phyloP scores from a whole-genome alignment of 1,140 invertebrate genomes.

The Chironomus striatipennis region DNA sequence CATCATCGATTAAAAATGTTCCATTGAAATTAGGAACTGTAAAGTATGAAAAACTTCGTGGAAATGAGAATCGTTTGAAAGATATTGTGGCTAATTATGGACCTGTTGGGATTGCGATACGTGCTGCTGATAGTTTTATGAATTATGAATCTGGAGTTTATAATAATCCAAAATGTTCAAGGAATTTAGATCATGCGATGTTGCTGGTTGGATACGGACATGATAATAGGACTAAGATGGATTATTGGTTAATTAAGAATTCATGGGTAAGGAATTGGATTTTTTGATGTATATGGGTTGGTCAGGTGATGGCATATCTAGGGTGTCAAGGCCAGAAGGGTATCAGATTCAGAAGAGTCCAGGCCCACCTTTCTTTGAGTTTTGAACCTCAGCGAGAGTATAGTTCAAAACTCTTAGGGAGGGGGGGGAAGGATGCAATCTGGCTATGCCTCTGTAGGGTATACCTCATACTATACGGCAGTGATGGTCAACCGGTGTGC shows the following conservation, averaged over 20 bases:
- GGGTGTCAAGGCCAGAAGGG: too few relatives aligned
- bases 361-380: too few relatives aligned
- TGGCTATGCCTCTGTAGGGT: too few relatives aligned
- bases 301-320: too few relatives aligned
- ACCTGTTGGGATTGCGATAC: constrained; percentile 44
- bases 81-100: constrained; percentile 11
- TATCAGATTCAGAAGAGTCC: too few relatives aligned
- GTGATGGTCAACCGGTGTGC: too few relatives aligned
- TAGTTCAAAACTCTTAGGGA: too few relatives aligned
- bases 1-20: neutral
- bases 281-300: too few relatives aligned
- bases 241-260: constrained; percentile 30
- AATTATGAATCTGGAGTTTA: neutral
- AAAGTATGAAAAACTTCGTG: constrained; percentile 61
- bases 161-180: neutral
- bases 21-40: constrained; percentile 49
- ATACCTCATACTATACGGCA: too few relatives aligned
- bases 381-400: too few relatives aligned
- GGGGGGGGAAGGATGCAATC: too few relatives aligned
- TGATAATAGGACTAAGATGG: constrained; percentile 9
- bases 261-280: constrained; percentile 53
- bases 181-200: neutral
- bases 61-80: constrained; percentile 49
- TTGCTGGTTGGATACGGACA: constrained; percentile 16
- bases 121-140: constrained; percentile 22